phyloP scores from a whole-genome alignment of 2,888 invertebrate genomes.

The Dasysyrphus tricinctus region DNA sequence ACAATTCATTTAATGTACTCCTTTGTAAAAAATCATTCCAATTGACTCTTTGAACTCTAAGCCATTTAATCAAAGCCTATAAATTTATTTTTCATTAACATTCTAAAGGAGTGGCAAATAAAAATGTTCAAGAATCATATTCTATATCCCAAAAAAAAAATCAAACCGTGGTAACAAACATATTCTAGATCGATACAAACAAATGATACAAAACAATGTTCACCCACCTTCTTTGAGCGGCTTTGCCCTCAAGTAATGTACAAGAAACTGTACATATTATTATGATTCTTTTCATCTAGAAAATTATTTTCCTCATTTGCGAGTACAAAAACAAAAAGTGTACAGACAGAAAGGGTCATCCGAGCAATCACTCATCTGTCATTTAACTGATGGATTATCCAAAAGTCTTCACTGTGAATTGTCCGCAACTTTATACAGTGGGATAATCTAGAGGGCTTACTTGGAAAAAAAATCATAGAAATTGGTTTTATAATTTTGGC shows the following conservation, averaged over 20 bases:
- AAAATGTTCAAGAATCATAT: not conserved
- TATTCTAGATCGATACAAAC: conserved; percentile 70
- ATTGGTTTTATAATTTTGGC: no score
- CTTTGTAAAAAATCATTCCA: not conserved
- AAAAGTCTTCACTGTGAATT: not conserved
- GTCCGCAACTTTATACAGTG: not conserved
- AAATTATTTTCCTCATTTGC: conserved; percentile 45
- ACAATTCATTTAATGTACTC: not conserved
- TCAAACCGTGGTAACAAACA: conserved; percentile 36
- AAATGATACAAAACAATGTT: conserved; percentile 46
- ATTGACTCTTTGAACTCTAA: conserved; percentile 13
- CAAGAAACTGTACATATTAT: not conserved
- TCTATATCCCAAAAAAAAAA: not conserved
- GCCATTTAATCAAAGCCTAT: conserved; percentile 9
- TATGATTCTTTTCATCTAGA: conserved; percentile 12
- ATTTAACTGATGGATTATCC: conserved; percentile 64
- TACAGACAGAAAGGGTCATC: conserved; percentile 47
- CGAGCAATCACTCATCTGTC: conserved; percentile 66
- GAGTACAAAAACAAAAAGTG: conserved; percentile 51
- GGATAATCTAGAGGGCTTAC: not conserved
- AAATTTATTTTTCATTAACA: not conserved
- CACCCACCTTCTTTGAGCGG: conserved; percentile 46
- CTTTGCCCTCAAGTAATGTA: not conserved
- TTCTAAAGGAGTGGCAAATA: conserved; percentile 49
- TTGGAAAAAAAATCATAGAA: not conserved